These are phyloP conservation scores for Ecliptopera silaceata DNA, from an alignment of 2,888 invertebrate genomes.

Conservation along the genomic window DNA sequence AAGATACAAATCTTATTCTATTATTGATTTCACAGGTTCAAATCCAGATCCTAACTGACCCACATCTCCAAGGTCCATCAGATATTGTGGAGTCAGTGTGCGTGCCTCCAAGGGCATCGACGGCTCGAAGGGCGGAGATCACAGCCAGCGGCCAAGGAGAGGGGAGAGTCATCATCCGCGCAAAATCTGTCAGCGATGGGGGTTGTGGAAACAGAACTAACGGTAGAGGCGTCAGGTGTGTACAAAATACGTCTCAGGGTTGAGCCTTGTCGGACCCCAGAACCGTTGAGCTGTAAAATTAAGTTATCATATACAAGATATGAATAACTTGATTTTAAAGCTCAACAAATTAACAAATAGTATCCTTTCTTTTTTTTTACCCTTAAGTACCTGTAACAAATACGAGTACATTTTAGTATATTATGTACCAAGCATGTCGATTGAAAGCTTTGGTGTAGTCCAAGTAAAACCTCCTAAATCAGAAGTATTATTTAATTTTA, in stretches of 20 bases:
- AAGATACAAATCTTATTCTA: no score
- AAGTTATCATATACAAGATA: not conserved
- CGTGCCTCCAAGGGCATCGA: slow-evolving; percentile 51
- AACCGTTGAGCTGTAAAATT: not conserved
- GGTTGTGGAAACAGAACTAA: slow-evolving; percentile 47
- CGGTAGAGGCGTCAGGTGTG: slow-evolving; percentile 38
- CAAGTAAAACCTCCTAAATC: not conserved
- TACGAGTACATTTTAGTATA: not conserved
- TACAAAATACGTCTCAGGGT: not conserved
- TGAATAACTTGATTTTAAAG: no score
- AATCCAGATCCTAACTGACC: slow-evolving; percentile 75
- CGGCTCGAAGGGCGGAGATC: slow-evolving; percentile 50
- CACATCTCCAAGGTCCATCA: slow-evolving; percentile 75
- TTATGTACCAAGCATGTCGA: not conserved
- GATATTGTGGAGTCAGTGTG: slow-evolving; percentile 50
- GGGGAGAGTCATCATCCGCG: slow-evolving; percentile 44
- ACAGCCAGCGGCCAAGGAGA: slow-evolving; percentile 43
- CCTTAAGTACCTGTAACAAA: no score
- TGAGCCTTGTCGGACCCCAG: slow-evolving; percentile 3
- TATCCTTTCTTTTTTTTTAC: no score
- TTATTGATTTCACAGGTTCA: slow-evolving; percentile 49
- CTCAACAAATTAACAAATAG: no score
- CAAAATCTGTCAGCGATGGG: slow-evolving; percentile 42
- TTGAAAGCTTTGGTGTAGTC: not conserved
- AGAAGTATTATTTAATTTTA: slow-evolving; percentile 37